Conservation (phyloP, 2,888 invertebrate species). For the Unio pictorum region DNA sequence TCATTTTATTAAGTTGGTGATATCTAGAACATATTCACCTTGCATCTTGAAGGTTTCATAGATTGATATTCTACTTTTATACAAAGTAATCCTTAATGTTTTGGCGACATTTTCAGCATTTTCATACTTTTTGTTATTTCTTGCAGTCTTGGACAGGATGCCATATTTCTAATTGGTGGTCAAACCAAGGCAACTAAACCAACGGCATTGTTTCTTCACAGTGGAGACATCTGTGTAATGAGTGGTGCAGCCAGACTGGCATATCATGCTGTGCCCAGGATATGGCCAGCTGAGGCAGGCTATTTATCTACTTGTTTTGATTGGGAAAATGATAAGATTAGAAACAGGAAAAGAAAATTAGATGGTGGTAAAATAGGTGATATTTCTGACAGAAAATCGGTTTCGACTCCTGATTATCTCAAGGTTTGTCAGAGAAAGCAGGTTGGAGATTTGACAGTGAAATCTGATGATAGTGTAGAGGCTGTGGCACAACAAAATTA, state of each 20-base stretch:
- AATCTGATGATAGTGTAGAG: too few relatives aligned
- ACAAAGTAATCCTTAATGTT: neutral
- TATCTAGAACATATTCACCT: too few relatives aligned
- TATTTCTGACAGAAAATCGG: neutral
- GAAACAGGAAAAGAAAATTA: neutral
- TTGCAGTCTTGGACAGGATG: constrained; percentile 93
- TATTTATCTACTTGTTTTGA: constrained; percentile 39
- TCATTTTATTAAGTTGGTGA: too few relatives aligned
- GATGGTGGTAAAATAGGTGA: constrained; percentile 1
- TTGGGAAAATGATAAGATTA: neutral
- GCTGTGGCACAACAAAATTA: too few relatives aligned
- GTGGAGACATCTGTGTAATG: constrained; percentile 95
- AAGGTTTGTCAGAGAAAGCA: too few relatives aligned
- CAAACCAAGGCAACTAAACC: constrained; percentile 74
- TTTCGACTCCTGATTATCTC: too few relatives aligned
- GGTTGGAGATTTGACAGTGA: too few relatives aligned
- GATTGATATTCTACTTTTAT: neutral
- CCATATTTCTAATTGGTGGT: constrained; percentile 94
- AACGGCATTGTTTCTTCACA: constrained; percentile 80
- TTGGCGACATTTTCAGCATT: neutral
- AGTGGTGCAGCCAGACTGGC: constrained; percentile 85
- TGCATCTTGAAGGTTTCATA: neutral
- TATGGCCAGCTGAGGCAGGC: constrained; percentile 70
- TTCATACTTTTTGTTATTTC: constrained; percentile 2
- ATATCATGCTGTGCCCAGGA: constrained; percentile 95